Percentiles rank a stretch among this genome's conserved stretches.
phyloP scores from a whole-genome alignment of 1,140 invertebrate species.

The Drosophila pallidifrons region DNA sequence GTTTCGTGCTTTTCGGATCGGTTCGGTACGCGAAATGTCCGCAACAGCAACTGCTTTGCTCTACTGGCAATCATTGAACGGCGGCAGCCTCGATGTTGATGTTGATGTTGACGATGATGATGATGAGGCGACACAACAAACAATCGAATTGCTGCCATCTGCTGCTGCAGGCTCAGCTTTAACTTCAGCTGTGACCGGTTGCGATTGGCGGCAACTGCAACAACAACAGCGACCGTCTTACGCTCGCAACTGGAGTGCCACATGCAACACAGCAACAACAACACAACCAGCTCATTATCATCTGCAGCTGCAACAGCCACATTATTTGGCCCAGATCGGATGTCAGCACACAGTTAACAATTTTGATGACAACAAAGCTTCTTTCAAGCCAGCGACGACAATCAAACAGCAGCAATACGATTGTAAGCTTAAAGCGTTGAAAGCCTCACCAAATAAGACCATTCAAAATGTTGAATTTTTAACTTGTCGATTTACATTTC shows the following conservation, averaged over 20 bases:
- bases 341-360: constrained; percentile 68
- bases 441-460: no score
- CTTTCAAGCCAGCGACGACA: constrained; percentile 26
- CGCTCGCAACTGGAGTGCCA: constrained; percentile 33
- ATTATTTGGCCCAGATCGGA: constrained; percentile 75
- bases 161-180: not conserved
- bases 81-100: not conserved
- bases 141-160: not conserved
- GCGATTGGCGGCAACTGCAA: constrained; percentile 10
- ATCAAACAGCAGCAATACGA: constrained; percentile 1
- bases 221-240: constrained; percentile 18
- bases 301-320: constrained; percentile 56
- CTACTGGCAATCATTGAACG: constrained; percentile 74
- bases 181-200: constrained; percentile 1
- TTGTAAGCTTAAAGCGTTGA: constrained; percentile 27
- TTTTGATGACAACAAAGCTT: constrained; percentile 22
- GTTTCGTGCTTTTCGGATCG: not conserved
- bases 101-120: no score
- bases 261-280: constrained; percentile 19
- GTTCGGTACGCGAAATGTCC: constrained; percentile 15
- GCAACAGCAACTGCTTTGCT: constrained; percentile 50
- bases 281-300: constrained; percentile 8
- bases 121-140: constrained; percentile 5
- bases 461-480: no score
- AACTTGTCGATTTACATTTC: no score